A percentile compares a stretch with the other conserved stretches of the same genome.
Evolutionary conservation across 2,888 invertebrate species (phyloP).

Genomic region (Busseola fusca): DNA sequence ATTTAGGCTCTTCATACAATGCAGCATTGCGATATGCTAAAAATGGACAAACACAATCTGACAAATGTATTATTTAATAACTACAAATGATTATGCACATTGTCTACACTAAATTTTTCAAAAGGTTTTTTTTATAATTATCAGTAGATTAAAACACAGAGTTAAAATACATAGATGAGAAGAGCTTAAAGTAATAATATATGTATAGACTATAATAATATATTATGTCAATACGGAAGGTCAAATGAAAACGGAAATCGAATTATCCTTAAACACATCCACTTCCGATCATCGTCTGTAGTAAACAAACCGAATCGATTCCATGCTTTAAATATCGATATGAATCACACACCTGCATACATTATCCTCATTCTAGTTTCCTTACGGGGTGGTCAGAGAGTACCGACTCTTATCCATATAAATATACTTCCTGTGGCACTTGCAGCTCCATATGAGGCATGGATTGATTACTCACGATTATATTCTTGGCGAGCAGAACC

Average conservation of each 20-base stretch:
- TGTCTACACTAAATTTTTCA: background rate
- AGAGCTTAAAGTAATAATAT: background rate
- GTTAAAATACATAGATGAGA: slow-evolving; percentile 4
- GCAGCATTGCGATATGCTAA: background rate
- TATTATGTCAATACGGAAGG: background rate
- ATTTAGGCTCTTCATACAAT: background rate
- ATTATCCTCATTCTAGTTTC: slow-evolving; percentile 62
- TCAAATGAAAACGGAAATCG: slow-evolving; percentile 35
- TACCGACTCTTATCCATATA: slow-evolving; percentile 50
- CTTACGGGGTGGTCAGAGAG: slow-evolving; percentile 52
- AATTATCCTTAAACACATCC: slow-evolving; percentile 12
- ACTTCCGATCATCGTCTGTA: slow-evolving; percentile 40
- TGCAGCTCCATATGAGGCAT: slow-evolving; percentile 45
- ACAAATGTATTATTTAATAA: background rate
- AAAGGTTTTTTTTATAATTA: too few relatives aligned
- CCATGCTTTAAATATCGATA: slow-evolving; percentile 35
- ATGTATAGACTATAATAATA: background rate
- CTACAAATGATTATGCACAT: background rate
- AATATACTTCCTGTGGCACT: slow-evolving; percentile 57
- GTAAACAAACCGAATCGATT: slow-evolving; percentile 40
- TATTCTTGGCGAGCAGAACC: slow-evolving; percentile 38
- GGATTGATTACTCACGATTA: slow-evolving; percentile 47
- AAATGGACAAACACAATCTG: background rate
- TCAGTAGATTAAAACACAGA: background rate
- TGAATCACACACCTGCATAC: slow-evolving; percentile 56